Percentiles rank a stretch among this genome's conserved stretches.
Conservation (phyloP, 2,113 vertebrate species). For the Neodontobutis hainanensis region DNA sequence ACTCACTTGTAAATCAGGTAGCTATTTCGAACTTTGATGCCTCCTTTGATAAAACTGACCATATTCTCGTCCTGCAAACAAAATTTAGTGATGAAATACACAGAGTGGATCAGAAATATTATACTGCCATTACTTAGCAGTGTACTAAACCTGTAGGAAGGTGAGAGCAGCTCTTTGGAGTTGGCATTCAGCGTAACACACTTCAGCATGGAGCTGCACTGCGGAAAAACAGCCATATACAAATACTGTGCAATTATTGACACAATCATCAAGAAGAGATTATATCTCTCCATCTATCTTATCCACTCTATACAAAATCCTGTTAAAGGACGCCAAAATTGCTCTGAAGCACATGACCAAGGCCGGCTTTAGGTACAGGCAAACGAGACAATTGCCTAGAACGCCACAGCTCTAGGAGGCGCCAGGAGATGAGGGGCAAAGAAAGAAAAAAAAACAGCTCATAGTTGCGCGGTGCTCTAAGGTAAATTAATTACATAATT, state of each 20-base stretch:
- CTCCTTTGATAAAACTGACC: constrained; percentile 87
- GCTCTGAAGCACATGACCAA: too few relatives aligned
- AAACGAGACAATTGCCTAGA: too few relatives aligned
- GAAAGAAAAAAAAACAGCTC: too few relatives aligned
- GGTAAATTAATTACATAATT: too few relatives aligned
- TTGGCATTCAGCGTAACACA: constrained; percentile 84
- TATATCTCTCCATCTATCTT: too few relatives aligned
- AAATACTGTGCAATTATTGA: background rate
- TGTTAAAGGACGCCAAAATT: too few relatives aligned
- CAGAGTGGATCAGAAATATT: background rate
- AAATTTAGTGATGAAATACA: background rate
- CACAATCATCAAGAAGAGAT: background rate
- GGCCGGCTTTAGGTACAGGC: too few relatives aligned
- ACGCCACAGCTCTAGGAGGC: too few relatives aligned
- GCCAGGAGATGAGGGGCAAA: too few relatives aligned
- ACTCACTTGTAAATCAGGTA: constrained; percentile 87
- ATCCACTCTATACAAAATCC: too few relatives aligned
- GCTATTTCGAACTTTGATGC: constrained; percentile 85
- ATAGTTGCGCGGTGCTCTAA: too few relatives aligned
- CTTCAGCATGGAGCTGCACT: constrained; percentile 85
- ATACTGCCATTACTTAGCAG: background rate
- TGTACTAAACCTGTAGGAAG: constrained; percentile 79
- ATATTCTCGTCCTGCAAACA: constrained; percentile 83
- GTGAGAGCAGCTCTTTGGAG: constrained; percentile 85
- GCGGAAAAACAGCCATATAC: constrained; percentile 56